Base-by-base conservation (phyloP, 2,888 invertebrate species). In the Acleris sparsana region DNA sequence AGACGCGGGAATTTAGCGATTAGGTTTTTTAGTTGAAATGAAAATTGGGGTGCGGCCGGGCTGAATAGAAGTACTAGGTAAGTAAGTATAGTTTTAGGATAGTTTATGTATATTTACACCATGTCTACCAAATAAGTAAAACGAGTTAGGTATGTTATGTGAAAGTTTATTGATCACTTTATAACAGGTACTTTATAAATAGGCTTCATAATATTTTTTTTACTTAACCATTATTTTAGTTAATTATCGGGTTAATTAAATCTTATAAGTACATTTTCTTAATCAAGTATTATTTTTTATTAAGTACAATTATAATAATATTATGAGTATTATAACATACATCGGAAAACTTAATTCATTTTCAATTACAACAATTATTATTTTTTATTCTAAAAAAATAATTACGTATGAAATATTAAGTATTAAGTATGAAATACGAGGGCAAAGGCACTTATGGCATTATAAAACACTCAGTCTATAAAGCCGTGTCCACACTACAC, bases 401-500 rank as follows among this genome's bases (percentile, higher is more conserved):
- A 46, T 43, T 57, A 57, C n/a, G n/a, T n/a, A n/a, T n/a, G n/a
- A n/a, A n/a, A n/a, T n/a, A n/a, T n/a, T n/a, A n/a, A n/a, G n/a
- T n/a, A n/a, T n/a, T n/a, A n/a, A n/a, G n/a, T n/a, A 13, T 39
- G 13, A 39, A 39, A 39, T 39, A 39, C 39, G 39, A 16, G 29
- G n/a, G 18, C 48, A 59, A 59, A 59, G 58, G 58, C 58, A 59
- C 58, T 20, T 33, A 25, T 59, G 58, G 58, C 48, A 46, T 17
- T 62, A 53, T 4, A n/a, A 48, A 62, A 48, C 44, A 49, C 46
- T 22, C n/a, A 57, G 57, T 46, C 17, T 25, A 46, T 52, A 20
- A 69, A 63, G 51, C 61, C 44, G 22, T 48, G 49, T 39, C 43
- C 57, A 64, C 55, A 63, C 68, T 88, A 92, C 11, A 91, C 79